Evolutionary conservation across 1,140 invertebrate species (phyloP).

Genomic region (Periplaneta americana): DNA sequence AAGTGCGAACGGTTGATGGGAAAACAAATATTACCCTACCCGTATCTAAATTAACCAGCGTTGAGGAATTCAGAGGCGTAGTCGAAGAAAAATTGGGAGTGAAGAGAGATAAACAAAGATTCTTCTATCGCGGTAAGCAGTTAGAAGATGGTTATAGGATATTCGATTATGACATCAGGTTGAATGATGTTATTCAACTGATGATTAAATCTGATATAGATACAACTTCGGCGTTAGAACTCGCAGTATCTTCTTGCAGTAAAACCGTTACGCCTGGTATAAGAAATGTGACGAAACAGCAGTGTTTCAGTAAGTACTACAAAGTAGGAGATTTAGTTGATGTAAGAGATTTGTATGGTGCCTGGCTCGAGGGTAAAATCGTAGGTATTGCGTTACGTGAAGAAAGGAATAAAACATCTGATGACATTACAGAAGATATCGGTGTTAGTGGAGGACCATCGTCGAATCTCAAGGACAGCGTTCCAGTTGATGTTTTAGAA

Average conservation of each 20-base stretch:
- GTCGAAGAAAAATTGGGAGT: slow-evolving; percentile 54
- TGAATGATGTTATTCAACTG: slow-evolving; percentile 75
- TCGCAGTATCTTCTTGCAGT: slow-evolving; percentile 16
- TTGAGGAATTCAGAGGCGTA: slow-evolving; percentile 45
- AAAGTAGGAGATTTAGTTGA: slow-evolving; percentile 67
- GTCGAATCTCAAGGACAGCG: too few relatives aligned
- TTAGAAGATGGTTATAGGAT: slow-evolving; percentile 68
- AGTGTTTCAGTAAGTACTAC: slow-evolving; percentile 49
- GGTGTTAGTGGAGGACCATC: too few relatives aligned
- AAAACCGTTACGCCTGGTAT: slow-evolving; percentile 18
- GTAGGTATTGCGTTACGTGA: slow-evolving; percentile 35
- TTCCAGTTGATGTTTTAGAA: too few relatives aligned
- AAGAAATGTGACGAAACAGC: background rate
- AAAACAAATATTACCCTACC: slow-evolving; percentile 42
- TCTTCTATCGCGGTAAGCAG: slow-evolving; percentile 76
- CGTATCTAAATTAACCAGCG: slow-evolving; percentile 49
- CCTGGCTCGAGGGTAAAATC: slow-evolving; percentile 61
- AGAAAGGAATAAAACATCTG: too few relatives aligned
- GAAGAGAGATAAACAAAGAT: slow-evolving; percentile 49
- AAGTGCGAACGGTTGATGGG: slow-evolving; percentile 51
- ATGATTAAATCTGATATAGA: slow-evolving; percentile 42
- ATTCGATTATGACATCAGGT: slow-evolving; percentile 71
- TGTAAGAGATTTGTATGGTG: slow-evolving; percentile 45
- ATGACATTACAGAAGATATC: too few relatives aligned
- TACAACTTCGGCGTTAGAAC: background rate